Conservation (phyloP, 2,797 vertebrate genomes). For the Hemibagrus guttatus region DNA sequence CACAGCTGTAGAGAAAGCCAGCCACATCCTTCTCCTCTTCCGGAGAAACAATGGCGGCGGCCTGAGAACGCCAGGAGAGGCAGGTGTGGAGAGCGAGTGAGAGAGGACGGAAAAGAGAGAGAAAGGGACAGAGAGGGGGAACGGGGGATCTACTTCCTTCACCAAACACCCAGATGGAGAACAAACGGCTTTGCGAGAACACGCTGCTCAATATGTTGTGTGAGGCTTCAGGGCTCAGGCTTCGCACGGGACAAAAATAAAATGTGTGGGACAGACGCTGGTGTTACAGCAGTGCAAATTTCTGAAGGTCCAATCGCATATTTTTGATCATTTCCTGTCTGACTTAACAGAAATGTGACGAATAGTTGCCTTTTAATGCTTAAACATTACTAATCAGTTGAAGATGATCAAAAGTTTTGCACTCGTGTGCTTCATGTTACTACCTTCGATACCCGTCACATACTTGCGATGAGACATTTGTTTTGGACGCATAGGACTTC, state of each 20-base stretch:
- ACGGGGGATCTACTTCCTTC: constrained; percentile 89
- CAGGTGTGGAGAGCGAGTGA: constrained; percentile 48
- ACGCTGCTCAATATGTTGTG: neutral
- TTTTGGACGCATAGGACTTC: neutral
- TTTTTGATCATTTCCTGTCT: neutral
- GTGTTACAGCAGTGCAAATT: neutral
- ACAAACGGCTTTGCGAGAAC: constrained; percentile 62
- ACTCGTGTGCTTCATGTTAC: neutral
- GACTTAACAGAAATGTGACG: neutral
- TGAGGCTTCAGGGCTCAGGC: neutral
- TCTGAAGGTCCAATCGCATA: neutral
- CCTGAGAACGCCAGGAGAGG: constrained; percentile 45
- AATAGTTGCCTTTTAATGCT: neutral
- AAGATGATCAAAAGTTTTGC: neutral
- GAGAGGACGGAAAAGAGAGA: constrained; percentile 65
- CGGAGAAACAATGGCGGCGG: constrained; percentile 47
- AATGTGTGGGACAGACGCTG: constrained; percentile 24
- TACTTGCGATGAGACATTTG: neutral
- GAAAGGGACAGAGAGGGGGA: constrained; percentile 75
- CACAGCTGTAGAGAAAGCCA: constrained; percentile 46
- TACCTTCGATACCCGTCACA: neutral
- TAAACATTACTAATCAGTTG: neutral
- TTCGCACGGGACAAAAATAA: constrained; percentile 27
- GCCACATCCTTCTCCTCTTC: constrained; percentile 36
- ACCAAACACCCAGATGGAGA: constrained; percentile 77